A percentile compares a stretch with the other conserved stretches of the same genome.
phyloP scores from a whole-genome alignment of 2,113 vertebrate genomes.

The Podarcis raffonei region DNA sequence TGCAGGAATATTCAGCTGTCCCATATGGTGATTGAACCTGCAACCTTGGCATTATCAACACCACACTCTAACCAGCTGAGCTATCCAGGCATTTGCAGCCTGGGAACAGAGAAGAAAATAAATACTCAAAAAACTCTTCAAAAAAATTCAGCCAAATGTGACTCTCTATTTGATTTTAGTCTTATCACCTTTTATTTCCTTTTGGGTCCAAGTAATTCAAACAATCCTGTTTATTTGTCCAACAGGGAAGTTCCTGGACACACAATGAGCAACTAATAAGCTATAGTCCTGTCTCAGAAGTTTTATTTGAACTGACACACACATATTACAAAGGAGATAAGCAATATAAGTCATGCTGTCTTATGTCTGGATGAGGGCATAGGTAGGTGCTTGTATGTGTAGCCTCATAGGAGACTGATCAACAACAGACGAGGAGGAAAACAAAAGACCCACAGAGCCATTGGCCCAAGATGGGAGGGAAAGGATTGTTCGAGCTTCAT shows the following conservation, averaged over 20 bases:
- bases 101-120: neutral
- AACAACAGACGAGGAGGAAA: neutral
- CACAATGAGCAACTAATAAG: neutral
- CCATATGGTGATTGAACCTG: no score
- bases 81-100: neutral
- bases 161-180: no score
- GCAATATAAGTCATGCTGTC: neutral
- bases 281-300: neutral
- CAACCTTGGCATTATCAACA: no score
- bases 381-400: neutral
- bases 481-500: neutral
- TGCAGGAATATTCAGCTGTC: no score
- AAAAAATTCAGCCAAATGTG: neutral
- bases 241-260: slow-evolving; percentile 35
- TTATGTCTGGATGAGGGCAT: neutral
- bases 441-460: neutral
- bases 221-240: slow-evolving; percentile 29
- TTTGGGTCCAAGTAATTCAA: neutral
- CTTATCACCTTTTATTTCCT: neutral
- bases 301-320: neutral
- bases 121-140: neutral
- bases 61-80: no score
- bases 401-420: neutral
- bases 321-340: no score
- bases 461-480: neutral